Evolutionary conservation across 2,113 vertebrate genomes (phyloP).

Genomic region (Copsychus sechellarum): DNA sequence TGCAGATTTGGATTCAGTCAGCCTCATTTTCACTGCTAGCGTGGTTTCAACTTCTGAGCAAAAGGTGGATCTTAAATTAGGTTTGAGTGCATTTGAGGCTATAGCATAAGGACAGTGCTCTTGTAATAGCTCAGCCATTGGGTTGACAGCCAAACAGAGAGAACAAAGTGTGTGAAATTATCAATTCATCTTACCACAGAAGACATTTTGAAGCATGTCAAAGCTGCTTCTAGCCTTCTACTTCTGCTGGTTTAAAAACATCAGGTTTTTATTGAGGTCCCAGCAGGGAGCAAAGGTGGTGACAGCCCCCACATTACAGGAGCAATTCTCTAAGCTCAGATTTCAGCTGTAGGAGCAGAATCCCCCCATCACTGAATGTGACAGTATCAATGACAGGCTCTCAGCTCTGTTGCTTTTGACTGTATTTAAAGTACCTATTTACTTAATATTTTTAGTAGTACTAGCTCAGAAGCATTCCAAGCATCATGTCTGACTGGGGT

Average conservation of each 20-base stretch:
- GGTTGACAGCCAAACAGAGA: slow-evolving; percentile 22
- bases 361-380: background rate
- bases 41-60: background rate
- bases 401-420: background rate
- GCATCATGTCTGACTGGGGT: background rate
- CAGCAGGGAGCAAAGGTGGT: background rate
- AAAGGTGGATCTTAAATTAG: slow-evolving; percentile 48
- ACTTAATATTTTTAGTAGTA: background rate
- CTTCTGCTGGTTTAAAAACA: background rate
- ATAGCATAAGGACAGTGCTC: background rate
- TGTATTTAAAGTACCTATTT: background rate
- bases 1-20: slow-evolving; percentile 4
- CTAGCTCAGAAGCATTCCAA: background rate
- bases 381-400: background rate
- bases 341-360: background rate
- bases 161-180: background rate
- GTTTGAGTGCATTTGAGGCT: slow-evolving; percentile 29
- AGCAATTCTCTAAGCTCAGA: rapidly evolving
- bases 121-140: background rate
- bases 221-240: background rate
- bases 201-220: background rate
- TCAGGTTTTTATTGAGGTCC: background rate
- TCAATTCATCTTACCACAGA: background rate
- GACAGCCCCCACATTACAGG: no score
- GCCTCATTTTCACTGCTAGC: background rate